phyloP scores from a whole-genome alignment of 1,140 invertebrate genomes.

The Asbolus verrucosus region DNA sequence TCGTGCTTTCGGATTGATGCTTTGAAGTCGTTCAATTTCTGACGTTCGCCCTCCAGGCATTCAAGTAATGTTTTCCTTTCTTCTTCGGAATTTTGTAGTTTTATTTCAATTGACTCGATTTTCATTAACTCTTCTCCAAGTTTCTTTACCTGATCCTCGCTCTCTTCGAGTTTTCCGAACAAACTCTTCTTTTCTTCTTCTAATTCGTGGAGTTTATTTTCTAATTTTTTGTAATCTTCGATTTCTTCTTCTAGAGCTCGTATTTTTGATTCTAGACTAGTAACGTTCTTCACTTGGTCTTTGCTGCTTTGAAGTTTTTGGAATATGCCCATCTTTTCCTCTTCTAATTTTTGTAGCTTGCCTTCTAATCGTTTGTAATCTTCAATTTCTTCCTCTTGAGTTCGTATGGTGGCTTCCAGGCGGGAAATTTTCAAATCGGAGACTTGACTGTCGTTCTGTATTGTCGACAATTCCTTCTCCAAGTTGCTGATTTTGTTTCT shows the following conservation, averaged over 20 bases:
- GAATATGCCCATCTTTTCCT: slow-evolving; percentile 66
- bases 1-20: slow-evolving; percentile 6
- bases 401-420: neutral
- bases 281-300: slow-evolving; percentile 7
- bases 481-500: slow-evolving; percentile 46
- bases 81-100: slow-evolving; percentile 47
- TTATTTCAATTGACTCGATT: slow-evolving; percentile 1
- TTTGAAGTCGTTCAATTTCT: slow-evolving; percentile 32
- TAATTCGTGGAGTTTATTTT: slow-evolving; percentile 3
- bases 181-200: slow-evolving; percentile 66
- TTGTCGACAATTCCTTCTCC: slow-evolving; percentile 63
- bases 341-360: slow-evolving; percentile 18
- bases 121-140: neutral
- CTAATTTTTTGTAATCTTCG: neutral
- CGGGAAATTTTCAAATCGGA: slow-evolving; percentile 42
- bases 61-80: slow-evolving; percentile 49
- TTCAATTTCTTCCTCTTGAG: neutral
- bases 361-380: slow-evolving; percentile 3
- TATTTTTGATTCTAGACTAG: neutral
- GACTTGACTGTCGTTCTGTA: slow-evolving; percentile 63
- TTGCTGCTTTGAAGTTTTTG: too few species aligned
- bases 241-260: neutral
- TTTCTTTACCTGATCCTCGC: neutral
- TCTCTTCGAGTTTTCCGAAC: neutral
- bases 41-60: slow-evolving; percentile 49